Evolutionary conservation across 2,113 vertebrate genomes (phyloP), one percentile per base, ranked within the genome.

Genomic region (Suncus etruscus): DNA sequence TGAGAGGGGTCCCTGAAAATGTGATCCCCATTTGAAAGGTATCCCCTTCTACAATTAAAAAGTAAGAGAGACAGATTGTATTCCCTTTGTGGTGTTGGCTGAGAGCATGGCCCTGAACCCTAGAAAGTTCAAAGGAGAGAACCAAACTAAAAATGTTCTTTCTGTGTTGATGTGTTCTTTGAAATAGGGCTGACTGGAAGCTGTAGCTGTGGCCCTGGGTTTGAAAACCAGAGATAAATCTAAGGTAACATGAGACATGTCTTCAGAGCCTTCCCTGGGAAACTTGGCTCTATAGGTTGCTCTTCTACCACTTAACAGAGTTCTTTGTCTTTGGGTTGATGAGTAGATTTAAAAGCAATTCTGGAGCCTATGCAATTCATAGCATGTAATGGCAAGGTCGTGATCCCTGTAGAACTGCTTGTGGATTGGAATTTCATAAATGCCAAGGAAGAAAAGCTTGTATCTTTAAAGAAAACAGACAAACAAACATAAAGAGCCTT

Each of bases 141-240:
- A 54, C 63, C 11, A 47, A 80, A 50, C 83, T 65, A n/a, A 68
- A 73, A 50, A 86, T n/a, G 22, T 50, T 29, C 77, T 4, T 10
- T 61, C 61, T 81, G 80, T 48, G 77, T 16, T 74, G 65, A 94
- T 82, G 85, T 91, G 65, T 65, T 92, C 86, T 95, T 93, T 61
- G 58, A 89, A 82, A 73, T 87, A 82, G 22, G 4, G 2, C 78
- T 97, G 82, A 92, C 83, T 94, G 77, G 84, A 92, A 92, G 92
- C 86, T 70, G 80, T 18, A 84, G 94, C 77, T 0, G 10, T 95
- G 96, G 81, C 93, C 92, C 85, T 95, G 82, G 73, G 92, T 91
- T 97, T 89, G 92, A 96, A n/a, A 97, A 91, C 95, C 95, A 97
- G 97, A 97, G 95, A 95, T 97, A 97, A 96, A 97, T 97, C 94